Percentiles rank a stretch among this genome's conserved stretches.
Evolutionary conservation across 1,140 invertebrate genomes (phyloP).

Genomic region (Scaptomyza hsui): DNA sequence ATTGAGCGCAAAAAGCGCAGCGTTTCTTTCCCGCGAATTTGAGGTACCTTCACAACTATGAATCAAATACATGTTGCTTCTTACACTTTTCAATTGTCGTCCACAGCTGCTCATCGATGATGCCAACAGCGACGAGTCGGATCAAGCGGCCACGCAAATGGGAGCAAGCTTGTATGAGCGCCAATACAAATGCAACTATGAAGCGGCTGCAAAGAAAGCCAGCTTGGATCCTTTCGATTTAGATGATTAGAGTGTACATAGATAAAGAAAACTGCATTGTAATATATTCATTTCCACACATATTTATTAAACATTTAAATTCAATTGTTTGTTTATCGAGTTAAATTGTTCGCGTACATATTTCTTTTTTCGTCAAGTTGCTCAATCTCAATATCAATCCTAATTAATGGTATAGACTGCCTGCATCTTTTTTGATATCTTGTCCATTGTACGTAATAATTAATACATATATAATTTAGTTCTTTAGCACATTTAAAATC

Average conservation of each 20-base stretch:
- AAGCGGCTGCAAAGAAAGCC: constrained; percentile 33
- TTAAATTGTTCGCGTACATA: constrained; percentile 66
- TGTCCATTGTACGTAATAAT: constrained; percentile 36
- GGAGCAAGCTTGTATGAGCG: constrained; percentile 16
- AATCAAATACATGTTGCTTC: too few relatives aligned
- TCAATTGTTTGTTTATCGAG: constrained; percentile 62
- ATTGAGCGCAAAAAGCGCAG: constrained; percentile 36
- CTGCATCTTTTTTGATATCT: constrained; percentile 35
- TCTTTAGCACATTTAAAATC: constrained; percentile 72
- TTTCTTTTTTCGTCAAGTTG: constrained; percentile 47
- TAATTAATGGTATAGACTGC: constrained; percentile 37
- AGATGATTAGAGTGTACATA: neutral
- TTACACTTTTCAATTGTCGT: neutral
- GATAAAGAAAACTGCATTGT: neutral
- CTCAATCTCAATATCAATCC: constrained; percentile 45
- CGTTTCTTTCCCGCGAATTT: constrained; percentile 61
- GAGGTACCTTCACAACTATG: constrained; percentile 51
- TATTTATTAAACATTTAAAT: constrained; percentile 81
- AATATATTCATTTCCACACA: constrained; percentile 66
- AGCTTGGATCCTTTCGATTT: constrained; percentile 55
- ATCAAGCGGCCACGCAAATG: constrained; percentile 46
- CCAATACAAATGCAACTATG: constrained; percentile 27
- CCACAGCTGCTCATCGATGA: constrained; percentile 60
- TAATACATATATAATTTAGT: constrained; percentile 62
- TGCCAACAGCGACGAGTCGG: constrained; percentile 62